Conservation (phyloP, 2,113 vertebrate species). For the human region DNA sequence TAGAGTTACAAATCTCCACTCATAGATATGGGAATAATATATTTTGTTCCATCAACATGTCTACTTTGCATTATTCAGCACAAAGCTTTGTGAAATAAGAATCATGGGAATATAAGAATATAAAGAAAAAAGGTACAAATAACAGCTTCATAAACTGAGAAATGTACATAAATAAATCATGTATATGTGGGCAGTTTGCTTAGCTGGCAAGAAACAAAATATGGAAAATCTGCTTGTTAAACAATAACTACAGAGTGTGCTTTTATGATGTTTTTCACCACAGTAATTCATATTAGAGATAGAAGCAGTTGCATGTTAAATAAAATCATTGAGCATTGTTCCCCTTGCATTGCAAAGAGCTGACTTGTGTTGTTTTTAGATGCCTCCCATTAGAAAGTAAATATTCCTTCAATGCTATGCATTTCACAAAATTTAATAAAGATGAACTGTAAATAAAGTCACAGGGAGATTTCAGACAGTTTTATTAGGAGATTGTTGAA, state of each 20-base stretch:
- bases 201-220: conserved; percentile 90
- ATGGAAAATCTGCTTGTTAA: conserved; percentile 92
- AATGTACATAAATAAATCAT: conserved; percentile 93
- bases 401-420: conserved; percentile 86
- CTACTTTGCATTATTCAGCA: conserved; percentile 89
- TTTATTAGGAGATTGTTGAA: conserved; percentile 94
- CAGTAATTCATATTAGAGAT: conserved; percentile 90
- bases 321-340: conserved; percentile 89
- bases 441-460: conserved; percentile 88
- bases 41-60: conserved; percentile 84
- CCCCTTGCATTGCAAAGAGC: conserved; percentile 86
- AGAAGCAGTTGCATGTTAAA: conserved; percentile 90
- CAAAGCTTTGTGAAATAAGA: conserved; percentile 88
- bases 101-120: conserved; percentile 89
- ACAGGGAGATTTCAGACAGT: conserved; percentile 89
- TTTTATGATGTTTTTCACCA: conserved; percentile 90
- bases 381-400: conserved; percentile 89
- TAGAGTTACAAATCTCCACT: conserved; percentile 67
- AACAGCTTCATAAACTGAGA: conserved; percentile 90
- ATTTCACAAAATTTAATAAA: conserved; percentile 88
- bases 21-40: conserved; percentile 81
- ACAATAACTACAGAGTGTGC: conserved; percentile 90
- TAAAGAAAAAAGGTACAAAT: conserved; percentile 88
- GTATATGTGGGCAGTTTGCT: conserved; percentile 90
- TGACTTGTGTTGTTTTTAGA: conserved; percentile 90